phyloP scores from a whole-genome alignment of 53 echinoderm and acorn worm species.

The Henricia sp. region DNA sequence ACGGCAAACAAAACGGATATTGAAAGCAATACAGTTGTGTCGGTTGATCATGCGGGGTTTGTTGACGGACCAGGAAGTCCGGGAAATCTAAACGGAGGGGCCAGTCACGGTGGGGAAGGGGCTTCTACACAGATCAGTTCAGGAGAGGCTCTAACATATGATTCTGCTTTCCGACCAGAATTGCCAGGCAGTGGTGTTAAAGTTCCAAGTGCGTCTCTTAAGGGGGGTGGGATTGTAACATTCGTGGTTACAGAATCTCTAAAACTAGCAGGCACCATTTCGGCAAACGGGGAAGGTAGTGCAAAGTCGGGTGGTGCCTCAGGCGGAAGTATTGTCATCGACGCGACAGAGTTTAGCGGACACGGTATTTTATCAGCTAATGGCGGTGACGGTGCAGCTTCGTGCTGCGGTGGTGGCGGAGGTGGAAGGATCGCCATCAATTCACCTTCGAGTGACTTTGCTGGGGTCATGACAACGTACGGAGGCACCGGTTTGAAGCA shows the following conservation, averaged over 20 bases:
- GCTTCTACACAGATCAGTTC: constrained; percentile 26
- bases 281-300: constrained; percentile 68
- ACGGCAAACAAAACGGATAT: constrained; percentile 36
- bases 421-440: constrained; percentile 81
- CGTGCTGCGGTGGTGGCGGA: constrained; percentile 75
- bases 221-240: constrained; percentile 76
- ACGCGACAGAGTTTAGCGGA: constrained; percentile 54
- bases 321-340: constrained; percentile 80
- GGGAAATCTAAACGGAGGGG: constrained; percentile 53
- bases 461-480: constrained; percentile 61
- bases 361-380: constrained; percentile 72
- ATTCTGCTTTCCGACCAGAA: constrained; percentile 53
- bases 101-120: constrained; percentile 86
- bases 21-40: constrained; percentile 41
- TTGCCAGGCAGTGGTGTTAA: constrained; percentile 77
- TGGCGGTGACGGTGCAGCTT: constrained; percentile 70
- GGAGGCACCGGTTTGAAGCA: constrained; percentile 69
- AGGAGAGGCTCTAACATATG: constrained; percentile 41
- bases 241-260: constrained; percentile 46
- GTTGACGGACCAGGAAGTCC: constrained; percentile 69
- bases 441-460: constrained; percentile 58
- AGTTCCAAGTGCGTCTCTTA: background rate
- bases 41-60: constrained; percentile 69
- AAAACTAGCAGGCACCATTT: constrained; percentile 68
- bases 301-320: constrained; percentile 68